Evolutionary conservation across 2,797 vertebrate species (phyloP).

Genomic region (Apodemus agrarius): DNA sequence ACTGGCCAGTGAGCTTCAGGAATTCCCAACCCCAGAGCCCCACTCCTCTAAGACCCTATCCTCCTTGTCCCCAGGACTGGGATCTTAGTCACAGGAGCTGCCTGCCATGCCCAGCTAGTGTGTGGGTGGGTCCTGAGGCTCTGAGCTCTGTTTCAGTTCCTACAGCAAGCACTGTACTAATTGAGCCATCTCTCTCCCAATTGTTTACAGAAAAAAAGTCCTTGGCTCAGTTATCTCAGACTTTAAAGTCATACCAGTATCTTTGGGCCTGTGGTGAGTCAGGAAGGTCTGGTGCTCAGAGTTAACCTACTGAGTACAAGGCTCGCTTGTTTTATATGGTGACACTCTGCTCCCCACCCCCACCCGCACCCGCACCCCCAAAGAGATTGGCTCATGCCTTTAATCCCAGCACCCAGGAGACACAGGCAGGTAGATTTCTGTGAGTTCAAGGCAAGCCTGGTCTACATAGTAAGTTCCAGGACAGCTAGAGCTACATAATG

Average conservation of each 20-base stretch:
- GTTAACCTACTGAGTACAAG: background rate
- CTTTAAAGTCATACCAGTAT: background rate
- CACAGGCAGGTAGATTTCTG: background rate
- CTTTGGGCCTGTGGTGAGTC: background rate
- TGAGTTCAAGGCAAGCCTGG: background rate
- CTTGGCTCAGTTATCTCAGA: slow-evolving; percentile 40
- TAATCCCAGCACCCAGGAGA: background rate
- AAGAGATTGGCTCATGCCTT: background rate
- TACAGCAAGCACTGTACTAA: background rate
- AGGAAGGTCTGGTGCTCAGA: background rate
- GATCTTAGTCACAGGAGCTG: background rate
- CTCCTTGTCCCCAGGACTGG: too few species aligned
- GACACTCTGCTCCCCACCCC: background rate
- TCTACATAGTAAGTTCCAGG: background rate
- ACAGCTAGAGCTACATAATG: background rate
- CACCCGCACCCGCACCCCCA: too few species aligned
- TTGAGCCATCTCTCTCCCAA: background rate
- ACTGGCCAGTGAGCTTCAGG: background rate
- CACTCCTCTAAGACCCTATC: background rate
- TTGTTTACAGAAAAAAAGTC: slow-evolving; percentile 18
- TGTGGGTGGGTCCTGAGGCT: background rate
- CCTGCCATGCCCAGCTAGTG: too few species aligned
- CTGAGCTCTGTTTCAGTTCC: background rate
- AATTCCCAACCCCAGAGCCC: background rate
- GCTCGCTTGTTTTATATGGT: background rate